Evolutionary conservation across 2,113 vertebrate genomes (phyloP).

Genomic region (Colius striatus): DNA sequence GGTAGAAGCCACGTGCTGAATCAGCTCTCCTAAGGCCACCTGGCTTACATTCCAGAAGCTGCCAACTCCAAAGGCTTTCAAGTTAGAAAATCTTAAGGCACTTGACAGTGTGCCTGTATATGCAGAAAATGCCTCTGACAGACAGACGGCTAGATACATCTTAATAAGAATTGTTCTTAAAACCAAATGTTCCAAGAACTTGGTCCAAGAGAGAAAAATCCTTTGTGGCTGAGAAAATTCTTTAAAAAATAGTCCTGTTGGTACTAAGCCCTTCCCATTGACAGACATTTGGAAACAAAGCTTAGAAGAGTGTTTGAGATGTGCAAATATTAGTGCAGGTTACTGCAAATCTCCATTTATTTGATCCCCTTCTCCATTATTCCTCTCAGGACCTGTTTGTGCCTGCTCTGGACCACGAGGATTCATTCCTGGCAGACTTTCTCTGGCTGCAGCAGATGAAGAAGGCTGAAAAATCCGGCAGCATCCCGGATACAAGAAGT

Average conservation of each 20-base stretch:
- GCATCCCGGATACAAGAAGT: background rate
- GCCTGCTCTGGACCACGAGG: background rate
- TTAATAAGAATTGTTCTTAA: constrained; percentile 19
- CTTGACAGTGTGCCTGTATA: background rate
- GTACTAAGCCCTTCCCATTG: background rate
- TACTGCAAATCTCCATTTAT: background rate
- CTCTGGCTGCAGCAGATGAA: background rate
- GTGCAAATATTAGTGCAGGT: background rate
- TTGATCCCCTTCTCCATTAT: background rate
- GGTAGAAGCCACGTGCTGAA: constrained; percentile 37
- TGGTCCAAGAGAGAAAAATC: constrained; percentile 20
- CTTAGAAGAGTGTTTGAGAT: background rate
- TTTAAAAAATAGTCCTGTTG: background rate
- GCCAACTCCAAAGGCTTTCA: constrained; percentile 37
- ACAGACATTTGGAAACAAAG: background rate
- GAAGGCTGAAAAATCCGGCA: background rate
- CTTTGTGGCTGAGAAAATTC: background rate
- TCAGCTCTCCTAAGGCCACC: constrained; percentile 46
- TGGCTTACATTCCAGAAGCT: constrained; percentile 19
- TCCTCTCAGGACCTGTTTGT: background rate
- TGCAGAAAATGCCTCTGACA: constrained; percentile 27
- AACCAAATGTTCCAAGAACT: constrained; percentile 16
- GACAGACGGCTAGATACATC: constrained; percentile 4
- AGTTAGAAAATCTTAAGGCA: constrained; percentile 1
- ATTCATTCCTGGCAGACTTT: background rate